phyloP scores from a whole-genome alignment of 2,797 vertebrate genomes.

The Sphenopsis melanotis region DNA sequence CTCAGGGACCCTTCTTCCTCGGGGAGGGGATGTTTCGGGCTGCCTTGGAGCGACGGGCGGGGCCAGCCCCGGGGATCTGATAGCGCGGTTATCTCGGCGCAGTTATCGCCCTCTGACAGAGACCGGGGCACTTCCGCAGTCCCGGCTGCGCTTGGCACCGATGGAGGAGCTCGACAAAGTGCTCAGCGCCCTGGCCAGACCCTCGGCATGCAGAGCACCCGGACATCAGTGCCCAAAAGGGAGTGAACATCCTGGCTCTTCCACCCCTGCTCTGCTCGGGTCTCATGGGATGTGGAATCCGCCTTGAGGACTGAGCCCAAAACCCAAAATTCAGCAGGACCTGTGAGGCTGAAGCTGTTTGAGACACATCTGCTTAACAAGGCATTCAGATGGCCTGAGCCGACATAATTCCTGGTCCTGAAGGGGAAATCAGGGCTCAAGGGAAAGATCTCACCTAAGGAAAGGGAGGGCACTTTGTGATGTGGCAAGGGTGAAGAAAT shows the following conservation, averaged over 20 bases:
- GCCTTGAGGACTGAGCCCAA: not conserved
- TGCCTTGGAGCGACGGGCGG: fast-evolving
- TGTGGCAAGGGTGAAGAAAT: not conserved
- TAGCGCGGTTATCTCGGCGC: not conserved
- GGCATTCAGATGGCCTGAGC: not conserved
- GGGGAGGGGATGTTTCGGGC: not conserved
- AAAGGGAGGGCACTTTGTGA: not conserved
- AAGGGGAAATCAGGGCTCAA: not conserved
- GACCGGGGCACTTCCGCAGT: not conserved
- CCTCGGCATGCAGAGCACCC: not conserved
- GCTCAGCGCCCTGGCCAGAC: not conserved
- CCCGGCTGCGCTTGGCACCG: not conserved
- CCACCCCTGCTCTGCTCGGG: fast-evolving
- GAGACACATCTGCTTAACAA: not conserved
- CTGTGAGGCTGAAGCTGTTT: not conserved
- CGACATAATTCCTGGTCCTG: fast-evolving
- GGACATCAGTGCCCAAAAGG: not conserved
- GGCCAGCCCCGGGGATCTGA: not conserved
- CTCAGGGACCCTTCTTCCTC: fast-evolving
- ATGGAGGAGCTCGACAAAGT: not conserved
- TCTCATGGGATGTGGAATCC: fast-evolving
- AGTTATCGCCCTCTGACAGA: not conserved
- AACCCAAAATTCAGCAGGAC: not conserved
- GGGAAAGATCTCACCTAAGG: not conserved
- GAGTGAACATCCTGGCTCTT: fast-evolving